Percentiles rank a stretch among this genome's conserved stretches.
These are phyloP conservation scores for Scytalopus superciliaris DNA, from an alignment of 2,113 vertebrate species.

Conservation along the genomic window DNA sequence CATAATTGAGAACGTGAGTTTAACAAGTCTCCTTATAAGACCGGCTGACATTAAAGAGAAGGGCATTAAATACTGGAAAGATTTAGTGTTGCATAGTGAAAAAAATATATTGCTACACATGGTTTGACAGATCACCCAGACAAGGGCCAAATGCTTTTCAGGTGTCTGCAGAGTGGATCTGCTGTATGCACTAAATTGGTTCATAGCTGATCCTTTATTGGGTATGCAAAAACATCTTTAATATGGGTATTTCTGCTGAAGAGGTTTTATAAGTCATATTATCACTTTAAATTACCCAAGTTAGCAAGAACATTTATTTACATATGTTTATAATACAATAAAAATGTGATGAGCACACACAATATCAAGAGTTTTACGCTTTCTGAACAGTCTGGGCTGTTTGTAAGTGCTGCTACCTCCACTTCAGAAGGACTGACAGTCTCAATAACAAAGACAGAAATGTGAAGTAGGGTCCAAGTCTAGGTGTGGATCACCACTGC, in stretches of 20 bases:
- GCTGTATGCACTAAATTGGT: background rate
- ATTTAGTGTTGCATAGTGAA: background rate
- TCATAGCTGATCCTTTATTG: background rate
- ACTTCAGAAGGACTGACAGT: background rate
- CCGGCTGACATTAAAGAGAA: conserved; percentile 6
- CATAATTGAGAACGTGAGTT: conserved; percentile 28
- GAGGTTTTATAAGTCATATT: background rate
- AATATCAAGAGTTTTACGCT: background rate
- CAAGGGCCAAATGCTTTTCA: background rate
- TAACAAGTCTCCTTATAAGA: conserved; percentile 53
- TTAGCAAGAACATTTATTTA: background rate
- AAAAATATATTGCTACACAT: background rate
- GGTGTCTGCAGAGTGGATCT: background rate
- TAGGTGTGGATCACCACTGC: background rate
- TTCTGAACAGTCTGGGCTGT: background rate
- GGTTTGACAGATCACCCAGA: background rate
- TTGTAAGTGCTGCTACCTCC: background rate
- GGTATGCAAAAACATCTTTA: background rate
- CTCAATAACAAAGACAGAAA: background rate
- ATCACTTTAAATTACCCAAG: background rate
- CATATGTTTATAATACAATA: background rate
- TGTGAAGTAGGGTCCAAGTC: background rate
- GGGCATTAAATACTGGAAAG: background rate
- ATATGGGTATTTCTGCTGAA: background rate
- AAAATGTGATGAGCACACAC: background rate